These are phyloP conservation scores for Desmodus rotundus DNA, from an alignment of 2,113 vertebrate species.

Conservation along the genomic window DNA sequence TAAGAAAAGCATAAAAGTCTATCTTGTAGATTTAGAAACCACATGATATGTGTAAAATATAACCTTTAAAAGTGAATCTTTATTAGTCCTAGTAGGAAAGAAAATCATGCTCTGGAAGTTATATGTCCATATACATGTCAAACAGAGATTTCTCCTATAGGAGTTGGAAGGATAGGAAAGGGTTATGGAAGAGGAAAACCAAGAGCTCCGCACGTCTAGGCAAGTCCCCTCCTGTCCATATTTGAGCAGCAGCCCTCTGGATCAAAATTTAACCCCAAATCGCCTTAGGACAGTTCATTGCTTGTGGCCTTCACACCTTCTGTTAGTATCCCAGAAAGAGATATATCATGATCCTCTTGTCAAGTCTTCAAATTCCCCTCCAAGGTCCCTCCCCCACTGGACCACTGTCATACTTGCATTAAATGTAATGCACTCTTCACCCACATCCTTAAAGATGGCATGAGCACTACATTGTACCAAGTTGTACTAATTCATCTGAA, in stretches of 20 bases:
- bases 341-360: neutral
- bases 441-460: too few species aligned
- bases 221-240: rapidly evolving
- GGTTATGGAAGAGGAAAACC: neutral
- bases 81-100: neutral
- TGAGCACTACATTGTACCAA: rapidly evolving
- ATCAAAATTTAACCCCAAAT: neutral
- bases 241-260: rapidly evolving
- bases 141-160: neutral
- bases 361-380: neutral
- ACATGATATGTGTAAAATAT: neutral
- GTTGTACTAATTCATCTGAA: neutral
- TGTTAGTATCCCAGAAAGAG: neutral
- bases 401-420: neutral
- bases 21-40: neutral
- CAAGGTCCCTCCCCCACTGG: rapidly evolving
- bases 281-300: too few species aligned
- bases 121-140: rapidly evolving
- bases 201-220: rapidly evolving
- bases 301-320: neutral
- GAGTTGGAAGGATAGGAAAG: neutral
- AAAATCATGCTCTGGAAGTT: neutral
- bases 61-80: neutral
- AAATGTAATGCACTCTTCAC: neutral
- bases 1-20: neutral